phyloP scores from a whole-genome alignment of 2,113 vertebrate species.

The Furnarius figulus region DNA sequence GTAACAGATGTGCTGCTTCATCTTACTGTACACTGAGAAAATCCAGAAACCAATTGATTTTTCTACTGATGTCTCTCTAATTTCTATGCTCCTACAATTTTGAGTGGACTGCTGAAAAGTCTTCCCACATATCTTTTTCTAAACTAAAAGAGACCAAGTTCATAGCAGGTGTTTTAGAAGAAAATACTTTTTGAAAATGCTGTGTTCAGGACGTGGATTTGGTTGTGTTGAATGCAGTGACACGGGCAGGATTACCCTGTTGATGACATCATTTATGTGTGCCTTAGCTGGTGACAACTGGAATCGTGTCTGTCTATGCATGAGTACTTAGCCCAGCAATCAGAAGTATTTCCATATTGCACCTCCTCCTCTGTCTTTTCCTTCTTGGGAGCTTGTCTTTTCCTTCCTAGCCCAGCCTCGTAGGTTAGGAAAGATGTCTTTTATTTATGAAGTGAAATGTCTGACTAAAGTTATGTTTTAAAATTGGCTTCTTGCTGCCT shows the following conservation, averaged over 20 bases:
- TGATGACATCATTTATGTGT: not conserved
- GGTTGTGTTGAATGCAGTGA: not conserved
- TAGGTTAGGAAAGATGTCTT: not conserved
- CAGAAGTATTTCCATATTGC: not conserved
- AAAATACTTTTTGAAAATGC: not conserved
- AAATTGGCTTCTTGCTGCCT: not conserved
- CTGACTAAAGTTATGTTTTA: not conserved
- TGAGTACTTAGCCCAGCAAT: not conserved
- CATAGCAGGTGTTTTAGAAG: not conserved
- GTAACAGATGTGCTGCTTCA: not conserved
- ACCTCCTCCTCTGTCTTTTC: not conserved
- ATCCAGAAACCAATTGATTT: not conserved
- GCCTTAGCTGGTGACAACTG: not conserved
- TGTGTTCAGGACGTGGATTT: not conserved
- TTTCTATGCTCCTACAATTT: not conserved
- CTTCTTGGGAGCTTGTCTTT: not conserved
- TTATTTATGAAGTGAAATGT: not conserved
- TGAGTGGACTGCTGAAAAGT: not conserved
- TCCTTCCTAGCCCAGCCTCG: not conserved
- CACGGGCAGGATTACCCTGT: not conserved
- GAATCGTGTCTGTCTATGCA: not conserved
- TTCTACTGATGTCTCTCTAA: not conserved
- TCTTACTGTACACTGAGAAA: not conserved
- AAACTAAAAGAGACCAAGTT: not conserved
- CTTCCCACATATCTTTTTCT: not conserved